Percentiles rank a stretch among this genome's conserved stretches.
These are phyloP conservation scores for Gorsachius goisagi DNA, from an alignment of 2,113 vertebrate genomes.

Conservation along the genomic window DNA sequence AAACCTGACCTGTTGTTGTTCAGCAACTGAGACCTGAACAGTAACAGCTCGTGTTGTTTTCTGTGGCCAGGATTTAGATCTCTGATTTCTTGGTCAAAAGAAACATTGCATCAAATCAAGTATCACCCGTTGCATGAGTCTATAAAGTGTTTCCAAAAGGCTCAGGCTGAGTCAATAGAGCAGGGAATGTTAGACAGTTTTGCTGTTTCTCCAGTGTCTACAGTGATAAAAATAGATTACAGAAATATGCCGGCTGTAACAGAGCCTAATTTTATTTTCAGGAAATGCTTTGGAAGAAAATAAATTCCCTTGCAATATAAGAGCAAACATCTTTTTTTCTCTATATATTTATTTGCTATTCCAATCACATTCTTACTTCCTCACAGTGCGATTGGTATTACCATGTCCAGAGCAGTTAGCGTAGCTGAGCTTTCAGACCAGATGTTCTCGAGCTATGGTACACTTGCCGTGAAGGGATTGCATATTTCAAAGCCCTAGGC, in stretches of 20 bases:
- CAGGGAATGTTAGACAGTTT: slow-evolving; percentile 20
- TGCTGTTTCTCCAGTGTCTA: slow-evolving; percentile 34
- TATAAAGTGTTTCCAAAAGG: slow-evolving; percentile 1
- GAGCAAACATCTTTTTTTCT: neutral
- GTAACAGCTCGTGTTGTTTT: neutral
- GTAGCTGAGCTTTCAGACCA: neutral
- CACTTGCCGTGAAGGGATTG: neutral
- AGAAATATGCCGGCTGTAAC: neutral
- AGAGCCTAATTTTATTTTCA: slow-evolving; percentile 38
- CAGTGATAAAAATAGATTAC: slow-evolving; percentile 27
- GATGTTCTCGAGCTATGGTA: neutral
- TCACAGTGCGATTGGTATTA: neutral
- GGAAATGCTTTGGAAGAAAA: slow-evolving; percentile 18
- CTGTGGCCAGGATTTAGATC: neutral
- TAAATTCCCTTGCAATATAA: neutral
- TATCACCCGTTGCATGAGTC: neutral
- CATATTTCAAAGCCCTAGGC: neutral
- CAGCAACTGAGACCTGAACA: neutral
- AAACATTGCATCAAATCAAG: neutral
- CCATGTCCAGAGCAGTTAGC: neutral
- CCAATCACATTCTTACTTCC: neutral
- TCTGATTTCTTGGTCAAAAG: neutral
- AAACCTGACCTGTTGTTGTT: neutral
- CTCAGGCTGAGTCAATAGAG: slow-evolving; percentile 36
- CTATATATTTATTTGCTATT: neutral